phyloP scores from a whole-genome alignment of 64 coral and sea anemone species.

The Stichodactyla mertensii region DNA sequence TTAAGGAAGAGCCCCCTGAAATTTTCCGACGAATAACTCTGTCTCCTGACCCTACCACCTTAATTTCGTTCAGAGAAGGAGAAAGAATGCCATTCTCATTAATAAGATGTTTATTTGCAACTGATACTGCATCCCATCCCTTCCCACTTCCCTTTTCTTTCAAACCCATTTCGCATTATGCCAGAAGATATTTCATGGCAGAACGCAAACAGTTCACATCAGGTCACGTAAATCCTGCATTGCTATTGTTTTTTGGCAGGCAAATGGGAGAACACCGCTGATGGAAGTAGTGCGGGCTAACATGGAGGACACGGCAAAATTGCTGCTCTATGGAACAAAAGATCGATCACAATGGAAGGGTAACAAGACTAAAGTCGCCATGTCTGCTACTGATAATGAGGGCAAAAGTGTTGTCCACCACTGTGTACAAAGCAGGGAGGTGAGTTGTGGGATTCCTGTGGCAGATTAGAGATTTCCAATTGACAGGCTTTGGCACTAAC shows the following conservation, averaged over 20 bases:
- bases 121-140: no score
- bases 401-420: constrained; percentile 63
- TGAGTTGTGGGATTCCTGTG: not conserved
- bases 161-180: no score
- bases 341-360: constrained; percentile 51
- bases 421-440: constrained; percentile 69
- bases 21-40: no score
- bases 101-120: no score
- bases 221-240: not conserved
- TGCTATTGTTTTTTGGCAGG: constrained; percentile 24
- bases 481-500: not conserved
- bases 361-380: constrained; percentile 46
- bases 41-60: no score
- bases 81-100: no score
- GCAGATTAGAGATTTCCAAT: not conserved
- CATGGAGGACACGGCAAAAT: constrained; percentile 60
- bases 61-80: no score
- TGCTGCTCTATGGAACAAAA: constrained; percentile 71
- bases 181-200: no score
- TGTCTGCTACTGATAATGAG: constrained; percentile 61
- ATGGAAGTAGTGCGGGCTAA: constrained; percentile 55
- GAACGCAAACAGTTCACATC: no score
- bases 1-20: no score
- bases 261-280: constrained; percentile 60
- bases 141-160: no score